These are phyloP conservation scores for Leptogaster cylindrica DNA, from an alignment of 2,888 invertebrate species.

Conservation along the genomic window DNA sequence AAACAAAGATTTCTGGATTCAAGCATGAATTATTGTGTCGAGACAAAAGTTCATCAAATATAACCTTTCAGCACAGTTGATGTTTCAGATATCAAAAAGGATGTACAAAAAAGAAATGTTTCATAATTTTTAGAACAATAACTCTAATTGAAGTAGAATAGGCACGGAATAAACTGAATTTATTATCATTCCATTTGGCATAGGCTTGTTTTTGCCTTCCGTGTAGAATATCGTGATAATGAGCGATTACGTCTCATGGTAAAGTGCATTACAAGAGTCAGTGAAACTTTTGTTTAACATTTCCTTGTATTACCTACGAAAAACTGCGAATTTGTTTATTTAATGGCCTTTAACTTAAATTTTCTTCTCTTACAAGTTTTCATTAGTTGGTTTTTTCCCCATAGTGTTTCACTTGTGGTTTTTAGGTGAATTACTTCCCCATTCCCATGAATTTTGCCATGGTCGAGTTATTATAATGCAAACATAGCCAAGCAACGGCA, in stretches of 20 bases:
- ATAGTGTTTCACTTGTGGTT: slow-evolving; percentile 4
- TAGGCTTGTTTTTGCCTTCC: too few relatives aligned
- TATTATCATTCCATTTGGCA: too few relatives aligned
- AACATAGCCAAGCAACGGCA: not conserved
- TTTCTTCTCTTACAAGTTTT: not conserved
- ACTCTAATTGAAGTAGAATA: too few relatives aligned
- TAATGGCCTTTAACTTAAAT: slow-evolving; percentile 37
- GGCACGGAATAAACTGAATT: too few relatives aligned
- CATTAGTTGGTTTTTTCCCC: not conserved
- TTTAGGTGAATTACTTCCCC: not conserved
- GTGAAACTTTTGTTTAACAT: slow-evolving; percentile 24
- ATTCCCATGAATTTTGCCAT: not conserved
- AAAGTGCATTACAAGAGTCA: slow-evolving; percentile 36
- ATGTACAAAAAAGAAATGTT: too few relatives aligned
- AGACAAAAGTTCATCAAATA: too few relatives aligned
- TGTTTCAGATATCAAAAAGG: too few relatives aligned
- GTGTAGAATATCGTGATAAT: slow-evolving; percentile 39
- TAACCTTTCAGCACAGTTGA: too few relatives aligned
- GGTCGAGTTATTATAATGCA: not conserved
- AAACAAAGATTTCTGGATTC: too few relatives aligned
- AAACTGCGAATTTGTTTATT: slow-evolving; percentile 39
- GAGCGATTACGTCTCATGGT: slow-evolving; percentile 33
- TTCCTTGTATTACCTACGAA: slow-evolving; percentile 17
- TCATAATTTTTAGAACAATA: too few relatives aligned
- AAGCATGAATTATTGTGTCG: too few relatives aligned